Evolutionary conservation across 2,797 vertebrate genomes (phyloP).

Genomic region (Poliocrania exsul): DNA sequence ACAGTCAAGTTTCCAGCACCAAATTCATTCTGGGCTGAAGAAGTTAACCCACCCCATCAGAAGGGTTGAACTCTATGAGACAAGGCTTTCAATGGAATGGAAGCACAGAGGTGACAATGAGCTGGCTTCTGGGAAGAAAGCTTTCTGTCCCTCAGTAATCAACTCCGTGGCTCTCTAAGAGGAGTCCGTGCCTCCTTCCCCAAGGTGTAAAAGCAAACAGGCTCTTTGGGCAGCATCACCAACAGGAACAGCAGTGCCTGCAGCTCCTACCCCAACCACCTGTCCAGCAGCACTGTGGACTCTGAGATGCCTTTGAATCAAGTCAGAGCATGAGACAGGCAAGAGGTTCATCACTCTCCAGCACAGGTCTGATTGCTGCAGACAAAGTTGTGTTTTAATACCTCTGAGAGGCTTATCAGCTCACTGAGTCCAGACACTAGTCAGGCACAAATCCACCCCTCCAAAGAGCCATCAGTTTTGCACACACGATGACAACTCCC

Average conservation of each 20-base stretch:
- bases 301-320: accelerated
- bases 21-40: background rate
- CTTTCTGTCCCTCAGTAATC: background rate
- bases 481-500: background rate
- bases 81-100: background rate
- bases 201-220: background rate
- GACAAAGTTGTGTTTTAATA: background rate
- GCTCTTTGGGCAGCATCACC: background rate
- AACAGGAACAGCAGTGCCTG: accelerated
- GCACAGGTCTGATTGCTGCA: background rate
- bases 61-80: background rate
- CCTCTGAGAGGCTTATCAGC: background rate
- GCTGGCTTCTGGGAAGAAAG: background rate
- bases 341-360: background rate
- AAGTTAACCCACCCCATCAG: background rate
- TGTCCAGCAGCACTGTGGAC: accelerated
- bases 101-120: accelerated
- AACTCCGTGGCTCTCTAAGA: background rate
- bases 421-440: background rate
- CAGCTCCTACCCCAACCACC: accelerated
- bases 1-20: background rate
- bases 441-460: background rate
- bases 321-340: background rate
- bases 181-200: accelerated
- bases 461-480: background rate